These are phyloP conservation scores for Diorhabda carinulata DNA, from an alignment of 1,140 invertebrate species.

Conservation along the genomic window DNA sequence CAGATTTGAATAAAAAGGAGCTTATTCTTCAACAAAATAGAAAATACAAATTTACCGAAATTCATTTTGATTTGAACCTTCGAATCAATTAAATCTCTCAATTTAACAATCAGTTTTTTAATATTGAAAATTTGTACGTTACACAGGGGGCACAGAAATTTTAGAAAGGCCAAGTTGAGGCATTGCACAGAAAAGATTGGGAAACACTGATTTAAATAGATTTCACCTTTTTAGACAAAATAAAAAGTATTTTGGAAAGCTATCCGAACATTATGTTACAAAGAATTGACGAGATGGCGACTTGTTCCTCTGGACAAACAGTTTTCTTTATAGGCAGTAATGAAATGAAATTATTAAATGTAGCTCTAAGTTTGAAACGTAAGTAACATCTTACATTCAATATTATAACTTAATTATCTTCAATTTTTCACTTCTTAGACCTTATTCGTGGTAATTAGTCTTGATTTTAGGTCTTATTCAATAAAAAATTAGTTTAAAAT, in stretches of 20 bases:
- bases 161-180: background rate
- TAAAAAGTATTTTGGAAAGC: conserved; percentile 38
- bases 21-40: too few species aligned
- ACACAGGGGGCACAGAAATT: too few species aligned
- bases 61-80: background rate
- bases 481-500: too few species aligned
- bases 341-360: conserved; percentile 38
- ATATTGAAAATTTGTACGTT: background rate
- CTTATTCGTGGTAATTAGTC: too few species aligned
- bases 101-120: background rate
- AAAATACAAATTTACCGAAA: too few species aligned
- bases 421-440: too few species aligned
- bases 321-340: conserved; percentile 37
- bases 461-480: too few species aligned
- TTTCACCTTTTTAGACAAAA: conserved; percentile 20
- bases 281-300: conserved; percentile 27
- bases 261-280: conserved; percentile 44
- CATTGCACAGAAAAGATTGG: background rate
- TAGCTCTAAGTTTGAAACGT: conserved; percentile 34
- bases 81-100: background rate
- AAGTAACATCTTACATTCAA: conserved; percentile 13
- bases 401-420: too few species aligned
- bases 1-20: too few species aligned
- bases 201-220: background rate
- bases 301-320: conserved; percentile 19